A percentile compares a stretch with the other conserved stretches of the same genome.
phyloP scores from a whole-genome alignment of 2,113 vertebrate species.

The Elephantulus edwardii region DNA sequence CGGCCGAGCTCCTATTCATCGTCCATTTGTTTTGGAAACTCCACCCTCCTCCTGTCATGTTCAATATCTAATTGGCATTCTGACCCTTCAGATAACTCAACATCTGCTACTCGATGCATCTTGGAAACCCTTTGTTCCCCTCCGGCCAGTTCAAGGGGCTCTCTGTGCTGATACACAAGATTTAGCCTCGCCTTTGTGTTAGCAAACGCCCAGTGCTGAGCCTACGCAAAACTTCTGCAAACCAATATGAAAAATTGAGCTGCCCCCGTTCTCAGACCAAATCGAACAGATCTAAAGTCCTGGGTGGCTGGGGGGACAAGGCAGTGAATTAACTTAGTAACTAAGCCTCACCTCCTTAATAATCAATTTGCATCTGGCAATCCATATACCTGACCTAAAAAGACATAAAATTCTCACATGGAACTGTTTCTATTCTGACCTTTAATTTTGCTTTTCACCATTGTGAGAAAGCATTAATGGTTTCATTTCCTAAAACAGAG shows the following conservation, averaged over 20 bases:
- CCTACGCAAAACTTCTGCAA: conserved; percentile 59
- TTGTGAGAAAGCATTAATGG: neutral
- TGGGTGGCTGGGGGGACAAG: neutral
- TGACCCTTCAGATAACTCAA: conserved; percentile 93
- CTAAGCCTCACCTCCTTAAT: neutral
- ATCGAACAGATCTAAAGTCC: neutral
- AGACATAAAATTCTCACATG: neutral
- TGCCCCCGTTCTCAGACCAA: neutral
- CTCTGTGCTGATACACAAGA: conserved; percentile 76
- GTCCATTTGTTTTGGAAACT: conserved; percentile 86
- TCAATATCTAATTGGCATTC: conserved; percentile 92
- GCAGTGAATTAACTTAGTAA: too few relatives aligned
- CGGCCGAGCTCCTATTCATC: conserved; percentile 91
- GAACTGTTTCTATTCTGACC: neutral
- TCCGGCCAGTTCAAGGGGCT: conserved; percentile 83
- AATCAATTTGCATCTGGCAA: neutral
- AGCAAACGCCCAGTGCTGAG: conserved; percentile 64
- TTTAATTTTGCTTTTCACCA: neutral
- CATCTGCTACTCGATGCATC: conserved; percentile 92
- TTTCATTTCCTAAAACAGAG: neutral
- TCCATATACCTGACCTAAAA: neutral
- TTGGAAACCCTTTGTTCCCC: conserved; percentile 85
- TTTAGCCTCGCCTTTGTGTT: conserved; percentile 81
- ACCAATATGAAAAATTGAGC: conserved; percentile 54
- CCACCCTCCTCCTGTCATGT: conserved; percentile 89